Evolutionary conservation across 2,113 vertebrate species (phyloP).

Genomic region (Falcunculus frontatus): DNA sequence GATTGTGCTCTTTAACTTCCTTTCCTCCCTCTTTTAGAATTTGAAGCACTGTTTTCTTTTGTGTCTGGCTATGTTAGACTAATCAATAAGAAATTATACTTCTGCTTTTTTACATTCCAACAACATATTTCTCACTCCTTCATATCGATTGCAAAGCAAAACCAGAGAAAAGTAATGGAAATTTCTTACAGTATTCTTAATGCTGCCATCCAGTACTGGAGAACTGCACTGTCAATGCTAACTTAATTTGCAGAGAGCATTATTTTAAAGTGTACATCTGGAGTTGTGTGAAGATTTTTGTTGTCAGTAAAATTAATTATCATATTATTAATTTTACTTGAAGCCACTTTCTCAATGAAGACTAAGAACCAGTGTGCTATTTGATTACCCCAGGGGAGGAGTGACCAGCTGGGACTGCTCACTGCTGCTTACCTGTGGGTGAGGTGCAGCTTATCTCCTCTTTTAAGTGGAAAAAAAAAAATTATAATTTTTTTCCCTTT

Average conservation of each 20-base stretch:
- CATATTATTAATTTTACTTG: background rate
- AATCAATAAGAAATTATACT: constrained; percentile 73
- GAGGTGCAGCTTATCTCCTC: background rate
- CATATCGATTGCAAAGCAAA: constrained; percentile 55
- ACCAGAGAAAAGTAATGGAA: background rate
- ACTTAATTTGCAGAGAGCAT: background rate
- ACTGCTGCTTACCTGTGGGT: background rate
- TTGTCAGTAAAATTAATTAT: background rate
- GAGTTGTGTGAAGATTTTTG: background rate
- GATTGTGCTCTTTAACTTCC: constrained; percentile 38
- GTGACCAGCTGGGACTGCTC: background rate
- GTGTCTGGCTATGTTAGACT: constrained; percentile 5
- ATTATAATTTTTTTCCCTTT: background rate
- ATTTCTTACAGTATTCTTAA: background rate
- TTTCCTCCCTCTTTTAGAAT: constrained; percentile 52
- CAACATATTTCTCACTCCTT: constrained; percentile 56
- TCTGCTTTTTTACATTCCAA: constrained; percentile 51
- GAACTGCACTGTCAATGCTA: background rate
- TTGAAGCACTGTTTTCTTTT: constrained; percentile 57
- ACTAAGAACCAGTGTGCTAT: background rate
- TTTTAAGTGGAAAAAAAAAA: background rate
- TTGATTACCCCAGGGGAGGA: background rate
- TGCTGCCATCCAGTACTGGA: background rate
- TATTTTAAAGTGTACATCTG: background rate
- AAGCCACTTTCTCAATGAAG: background rate